These are phyloP conservation scores for Caradrina kadenii DNA, from an alignment of 2,888 invertebrate species.

Conservation along the genomic window DNA sequence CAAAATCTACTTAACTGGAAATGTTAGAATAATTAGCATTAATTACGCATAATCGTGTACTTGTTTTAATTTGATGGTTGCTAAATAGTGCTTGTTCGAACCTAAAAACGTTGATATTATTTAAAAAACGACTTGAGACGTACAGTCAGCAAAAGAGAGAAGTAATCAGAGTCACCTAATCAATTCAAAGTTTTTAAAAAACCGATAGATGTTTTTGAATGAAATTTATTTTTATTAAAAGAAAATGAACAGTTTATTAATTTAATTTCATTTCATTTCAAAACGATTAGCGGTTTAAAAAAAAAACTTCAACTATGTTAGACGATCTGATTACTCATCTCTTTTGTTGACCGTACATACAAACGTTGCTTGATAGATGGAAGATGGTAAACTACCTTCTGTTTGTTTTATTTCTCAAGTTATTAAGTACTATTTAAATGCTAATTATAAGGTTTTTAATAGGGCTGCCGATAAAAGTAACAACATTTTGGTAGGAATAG, in stretches of 20 bases:
- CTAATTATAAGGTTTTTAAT: conserved; percentile 29
- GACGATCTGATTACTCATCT: too few species aligned
- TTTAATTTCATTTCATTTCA: too few species aligned
- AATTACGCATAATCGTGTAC: conserved; percentile 75
- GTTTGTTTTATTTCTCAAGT: conserved; percentile 26
- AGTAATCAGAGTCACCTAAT: too few species aligned
- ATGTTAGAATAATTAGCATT: conserved; percentile 75
- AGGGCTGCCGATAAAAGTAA: not conserved
- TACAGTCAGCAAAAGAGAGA: conserved; percentile 10
- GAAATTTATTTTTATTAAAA: too few species aligned
- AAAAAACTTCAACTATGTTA: too few species aligned
- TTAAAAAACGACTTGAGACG: conserved; percentile 35
- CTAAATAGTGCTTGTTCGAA: conserved; percentile 70
- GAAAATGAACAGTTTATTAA: too few species aligned
- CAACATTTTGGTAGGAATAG: not conserved
- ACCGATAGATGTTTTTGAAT: too few species aligned
- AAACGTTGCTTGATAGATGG: conserved; percentile 35
- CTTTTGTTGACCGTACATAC: too few species aligned
- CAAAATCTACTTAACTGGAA: conserved; percentile 73
- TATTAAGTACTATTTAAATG: conserved; percentile 47
- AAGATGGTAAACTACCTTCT: conserved; percentile 32
- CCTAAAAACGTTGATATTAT: conserved; percentile 55
- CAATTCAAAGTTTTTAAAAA: too few species aligned
- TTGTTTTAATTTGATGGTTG: conserved; percentile 75
- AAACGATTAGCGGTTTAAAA: too few species aligned